A percentile compares a stretch with the other conserved stretches of the same genome.
Conservation (phyloP, 2,113 vertebrate genomes). For the Trachemys scripta region DNA sequence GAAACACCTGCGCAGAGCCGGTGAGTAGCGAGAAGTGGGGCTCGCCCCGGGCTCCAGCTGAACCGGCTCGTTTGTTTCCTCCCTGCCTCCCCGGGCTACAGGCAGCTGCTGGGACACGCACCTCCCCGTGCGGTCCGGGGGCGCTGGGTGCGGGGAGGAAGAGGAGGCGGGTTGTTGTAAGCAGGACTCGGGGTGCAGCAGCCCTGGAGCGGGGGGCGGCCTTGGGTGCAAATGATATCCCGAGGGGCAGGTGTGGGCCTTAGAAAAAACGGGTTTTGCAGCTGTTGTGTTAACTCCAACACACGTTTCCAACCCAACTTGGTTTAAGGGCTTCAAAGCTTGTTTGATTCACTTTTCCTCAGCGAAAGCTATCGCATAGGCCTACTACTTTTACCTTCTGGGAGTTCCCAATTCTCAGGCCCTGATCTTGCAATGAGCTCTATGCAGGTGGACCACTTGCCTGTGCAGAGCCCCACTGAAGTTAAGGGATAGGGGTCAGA, state of each 20-base stretch:
- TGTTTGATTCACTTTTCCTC: background rate
- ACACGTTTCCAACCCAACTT: background rate
- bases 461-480: background rate
- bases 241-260: background rate
- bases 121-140: too few species aligned
- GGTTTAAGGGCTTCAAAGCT: background rate
- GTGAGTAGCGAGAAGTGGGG: background rate
- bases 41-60: background rate
- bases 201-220: too few species aligned
- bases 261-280: background rate
- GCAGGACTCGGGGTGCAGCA: too few species aligned
- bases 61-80: too few species aligned
- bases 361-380: background rate
- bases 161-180: too few species aligned
- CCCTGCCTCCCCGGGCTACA: too few species aligned
- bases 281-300: background rate
- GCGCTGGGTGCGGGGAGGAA: too few species aligned
- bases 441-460: background rate
- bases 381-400: background rate
- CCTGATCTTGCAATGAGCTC: background rate
- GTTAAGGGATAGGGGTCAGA: background rate
- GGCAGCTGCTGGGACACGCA: background rate
- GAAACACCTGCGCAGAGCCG: constrained; percentile 11
- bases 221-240: too few species aligned
- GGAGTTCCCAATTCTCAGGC: background rate